A percentile compares a stretch with the other conserved stretches of the same genome.
These are phyloP conservation scores for Zootermopsis nevadensis DNA, from an alignment of 2,888 invertebrate species.

Conservation along the genomic window DNA sequence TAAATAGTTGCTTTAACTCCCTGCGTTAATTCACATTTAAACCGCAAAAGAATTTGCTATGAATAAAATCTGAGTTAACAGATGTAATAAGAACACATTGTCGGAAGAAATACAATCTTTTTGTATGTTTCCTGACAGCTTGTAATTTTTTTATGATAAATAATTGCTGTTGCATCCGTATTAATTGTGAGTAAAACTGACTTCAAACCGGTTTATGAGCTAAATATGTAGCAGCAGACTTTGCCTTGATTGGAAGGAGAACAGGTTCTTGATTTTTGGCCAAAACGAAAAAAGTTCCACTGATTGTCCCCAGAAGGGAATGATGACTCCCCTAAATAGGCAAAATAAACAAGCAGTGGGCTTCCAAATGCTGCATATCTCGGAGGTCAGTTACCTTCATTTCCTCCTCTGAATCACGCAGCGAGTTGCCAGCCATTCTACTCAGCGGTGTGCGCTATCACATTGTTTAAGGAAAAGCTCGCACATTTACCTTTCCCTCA, in stretches of 20 bases:
- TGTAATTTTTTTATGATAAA: neutral
- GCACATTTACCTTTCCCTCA: too few relatives aligned
- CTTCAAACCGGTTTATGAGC: constrained; percentile 15
- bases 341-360: constrained; percentile 10
- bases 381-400: neutral
- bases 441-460: too few relatives aligned
- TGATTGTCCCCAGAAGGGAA: constrained; percentile 16
- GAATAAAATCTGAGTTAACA: neutral
- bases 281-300: neutral
- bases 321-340: constrained; percentile 3
- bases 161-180: neutral
- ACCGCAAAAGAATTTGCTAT: neutral
- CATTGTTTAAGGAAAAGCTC: too few relatives aligned
- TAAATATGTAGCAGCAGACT: constrained; percentile 11
- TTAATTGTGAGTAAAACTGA: constrained; percentile 13
- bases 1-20: neutral
- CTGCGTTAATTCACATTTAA: neutral
- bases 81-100: neutral
- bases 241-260: neutral
- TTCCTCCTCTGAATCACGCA: neutral
- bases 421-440: neutral
- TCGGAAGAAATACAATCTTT: neutral
- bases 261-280: constrained; percentile 34
- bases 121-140: neutral
- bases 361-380: constrained; percentile 1